A percentile compares a stretch with the other conserved stretches of the same genome.
These are phyloP conservation scores for Anguilla megastoma DNA, from an alignment of 2,797 vertebrate genomes.

Conservation along the genomic window DNA sequence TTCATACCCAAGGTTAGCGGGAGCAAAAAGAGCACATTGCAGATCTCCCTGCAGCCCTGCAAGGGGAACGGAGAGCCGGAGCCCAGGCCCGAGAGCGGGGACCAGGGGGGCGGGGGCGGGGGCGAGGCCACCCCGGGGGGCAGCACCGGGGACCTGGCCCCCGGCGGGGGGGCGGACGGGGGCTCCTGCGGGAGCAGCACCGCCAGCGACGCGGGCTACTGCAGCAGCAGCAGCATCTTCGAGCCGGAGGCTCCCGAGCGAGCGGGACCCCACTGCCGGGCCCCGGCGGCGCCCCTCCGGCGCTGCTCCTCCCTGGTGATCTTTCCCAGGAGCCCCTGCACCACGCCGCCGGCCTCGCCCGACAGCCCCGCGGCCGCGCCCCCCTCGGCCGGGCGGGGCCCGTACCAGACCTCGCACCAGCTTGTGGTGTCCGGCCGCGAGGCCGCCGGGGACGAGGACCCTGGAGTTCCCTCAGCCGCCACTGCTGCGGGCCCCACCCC, in stretches of 20 bases:
- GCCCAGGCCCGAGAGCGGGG: conserved; percentile 59
- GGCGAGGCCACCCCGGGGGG: conserved; percentile 66
- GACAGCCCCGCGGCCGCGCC: conserved; percentile 70
- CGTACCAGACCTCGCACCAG: conserved; percentile 77
- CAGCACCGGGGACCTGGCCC: conserved; percentile 54
- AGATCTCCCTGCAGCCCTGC: conserved; percentile 84
- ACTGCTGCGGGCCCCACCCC: conserved; percentile 61
- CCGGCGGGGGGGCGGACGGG: conserved; percentile 57
- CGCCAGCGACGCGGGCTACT: conserved; percentile 74
- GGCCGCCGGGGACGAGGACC: conserved; percentile 59
- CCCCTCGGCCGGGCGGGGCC: conserved; percentile 58
- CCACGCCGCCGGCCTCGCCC: conserved; percentile 86
- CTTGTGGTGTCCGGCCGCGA: conserved; percentile 73
- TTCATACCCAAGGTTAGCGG: conserved; percentile 74
- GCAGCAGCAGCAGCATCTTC: conserved; percentile 77
- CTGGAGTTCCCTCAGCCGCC: conserved; percentile 77
- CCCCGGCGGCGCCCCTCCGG: conserved; percentile 79
- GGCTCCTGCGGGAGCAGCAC: conserved; percentile 70
- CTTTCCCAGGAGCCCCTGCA: conserved; percentile 87
- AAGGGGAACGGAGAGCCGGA: conserved; percentile 63
- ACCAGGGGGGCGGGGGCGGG: conserved; percentile 61
- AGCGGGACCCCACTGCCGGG: conserved; percentile 52
- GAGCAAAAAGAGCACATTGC: conserved; percentile 82
- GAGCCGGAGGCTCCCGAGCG: conserved; percentile 76
- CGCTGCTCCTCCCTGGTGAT: conserved; percentile 94